Evolutionary conservation across 2,797 vertebrate species (phyloP).

Genomic region (Rhinella marina): DNA sequence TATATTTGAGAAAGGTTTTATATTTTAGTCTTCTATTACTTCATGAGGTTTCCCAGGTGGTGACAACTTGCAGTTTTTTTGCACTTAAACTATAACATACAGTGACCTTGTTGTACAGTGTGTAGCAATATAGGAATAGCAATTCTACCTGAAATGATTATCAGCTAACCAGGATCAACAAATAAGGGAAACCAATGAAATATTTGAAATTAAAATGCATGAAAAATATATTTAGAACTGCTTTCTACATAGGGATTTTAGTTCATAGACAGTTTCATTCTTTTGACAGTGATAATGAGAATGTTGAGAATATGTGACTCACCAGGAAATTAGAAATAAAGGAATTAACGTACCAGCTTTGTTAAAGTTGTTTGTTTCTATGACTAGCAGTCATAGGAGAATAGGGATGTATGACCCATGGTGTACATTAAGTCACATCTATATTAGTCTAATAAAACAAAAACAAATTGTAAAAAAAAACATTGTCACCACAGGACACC

Average conservation of each 20-base stretch:
- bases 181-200: background rate
- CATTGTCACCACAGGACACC: constrained; percentile 59
- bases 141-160: background rate
- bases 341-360: background rate
- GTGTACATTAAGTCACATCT: constrained; percentile 58
- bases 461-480: constrained; percentile 56
- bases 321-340: constrained; percentile 11
- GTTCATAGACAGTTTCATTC: background rate
- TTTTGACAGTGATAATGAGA: background rate
- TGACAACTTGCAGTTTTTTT: no score
- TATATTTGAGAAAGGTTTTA: no score
- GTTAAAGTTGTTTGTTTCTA: background rate
- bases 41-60: no score
- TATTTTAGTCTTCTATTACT: no score
- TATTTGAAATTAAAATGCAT: background rate
- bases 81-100: no score
- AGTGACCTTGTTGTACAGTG: background rate
- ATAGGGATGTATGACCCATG: constrained; percentile 49
- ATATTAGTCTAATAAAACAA: constrained; percentile 62
- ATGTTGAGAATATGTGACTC: background rate
- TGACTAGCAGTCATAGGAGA: constrained; percentile 47
- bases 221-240: background rate
- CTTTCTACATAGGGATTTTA: background rate
- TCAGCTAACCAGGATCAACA: background rate
- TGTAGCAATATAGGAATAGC: background rate